Evolutionary conservation across 2,113 vertebrate species (phyloP).

Genomic region (Phylloscopus trochilus): DNA sequence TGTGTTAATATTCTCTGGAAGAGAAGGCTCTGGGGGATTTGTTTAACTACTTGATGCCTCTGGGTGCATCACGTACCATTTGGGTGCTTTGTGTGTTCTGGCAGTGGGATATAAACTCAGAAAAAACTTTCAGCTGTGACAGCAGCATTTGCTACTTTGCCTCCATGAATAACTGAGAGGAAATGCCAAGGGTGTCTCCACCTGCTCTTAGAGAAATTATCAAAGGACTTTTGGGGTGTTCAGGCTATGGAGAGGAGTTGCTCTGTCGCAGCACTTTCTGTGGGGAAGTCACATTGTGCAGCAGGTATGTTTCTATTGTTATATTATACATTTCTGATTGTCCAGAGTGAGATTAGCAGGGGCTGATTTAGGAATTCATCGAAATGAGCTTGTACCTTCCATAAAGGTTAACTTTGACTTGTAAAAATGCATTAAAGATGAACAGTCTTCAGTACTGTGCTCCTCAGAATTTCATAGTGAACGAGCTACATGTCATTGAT

Average conservation of each 20-base stretch:
- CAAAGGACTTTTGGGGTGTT: neutral
- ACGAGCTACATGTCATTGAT: constrained; percentile 54
- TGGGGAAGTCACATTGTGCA: neutral
- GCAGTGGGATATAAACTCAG: neutral
- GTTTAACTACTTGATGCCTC: neutral
- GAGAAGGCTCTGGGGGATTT: neutral
- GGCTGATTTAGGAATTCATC: constrained; percentile 26
- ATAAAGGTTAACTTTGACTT: constrained; percentile 64
- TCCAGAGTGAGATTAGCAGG: neutral
- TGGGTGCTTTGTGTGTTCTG: neutral
- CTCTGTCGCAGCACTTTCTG: neutral
- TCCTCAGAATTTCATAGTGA: constrained; percentile 60
- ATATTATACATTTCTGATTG: neutral
- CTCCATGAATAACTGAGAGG: neutral
- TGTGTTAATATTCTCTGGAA: neutral
- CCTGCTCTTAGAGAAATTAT: neutral
- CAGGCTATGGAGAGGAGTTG: neutral
- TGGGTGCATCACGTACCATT: neutral
- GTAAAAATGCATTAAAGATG: constrained; percentile 61
- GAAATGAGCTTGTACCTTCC: constrained; percentile 35
- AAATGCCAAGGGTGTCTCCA: neutral
- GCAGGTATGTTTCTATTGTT: neutral
- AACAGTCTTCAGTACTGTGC: constrained; percentile 28
- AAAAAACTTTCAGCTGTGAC: neutral
- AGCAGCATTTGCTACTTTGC: neutral